Evolutionary conservation across 2,113 vertebrate species (phyloP).

Genomic region (Irena cyanogastra): DNA sequence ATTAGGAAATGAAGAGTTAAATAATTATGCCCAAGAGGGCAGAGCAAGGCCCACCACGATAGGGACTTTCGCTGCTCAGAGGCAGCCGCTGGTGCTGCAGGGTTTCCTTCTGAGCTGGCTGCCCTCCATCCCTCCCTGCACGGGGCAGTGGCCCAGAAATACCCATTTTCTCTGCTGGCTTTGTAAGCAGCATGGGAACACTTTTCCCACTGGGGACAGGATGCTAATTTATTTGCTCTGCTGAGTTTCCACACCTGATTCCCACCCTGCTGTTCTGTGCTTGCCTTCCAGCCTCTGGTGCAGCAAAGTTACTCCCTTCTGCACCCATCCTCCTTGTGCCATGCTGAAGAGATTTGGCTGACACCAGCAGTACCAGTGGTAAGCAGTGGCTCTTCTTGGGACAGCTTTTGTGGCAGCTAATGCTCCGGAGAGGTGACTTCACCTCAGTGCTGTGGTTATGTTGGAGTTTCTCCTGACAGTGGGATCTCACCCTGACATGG

Average conservation of each 20-base stretch:
- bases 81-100: rapidly evolving
- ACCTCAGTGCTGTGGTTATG: not conserved
- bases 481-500: not conserved
- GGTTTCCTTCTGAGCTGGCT: not conserved
- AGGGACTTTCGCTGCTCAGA: not conserved
- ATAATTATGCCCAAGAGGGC: not conserved
- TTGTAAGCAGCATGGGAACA: not conserved
- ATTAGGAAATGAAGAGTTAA: not conserved
- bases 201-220: not conserved
- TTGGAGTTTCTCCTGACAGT: not conserved
- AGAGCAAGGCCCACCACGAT: not conserved
- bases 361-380: not conserved
- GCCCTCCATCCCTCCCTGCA: not conserved
- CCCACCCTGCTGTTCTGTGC: not conserved
- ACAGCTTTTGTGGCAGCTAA: not conserved
- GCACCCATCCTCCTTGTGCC: not conserved
- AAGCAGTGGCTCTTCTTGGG: not conserved
- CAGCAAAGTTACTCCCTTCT: not conserved
- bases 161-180: not conserved
- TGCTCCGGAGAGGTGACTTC: not conserved
- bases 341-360: not conserved
- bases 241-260: not conserved
- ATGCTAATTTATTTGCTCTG: not conserved
- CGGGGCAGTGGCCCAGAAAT: rapidly evolving
- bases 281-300: not conserved